These are phyloP conservation scores for Coregonus ussuriensis DNA, from an alignment of 2,797 vertebrate genomes.

Conservation along the genomic window DNA sequence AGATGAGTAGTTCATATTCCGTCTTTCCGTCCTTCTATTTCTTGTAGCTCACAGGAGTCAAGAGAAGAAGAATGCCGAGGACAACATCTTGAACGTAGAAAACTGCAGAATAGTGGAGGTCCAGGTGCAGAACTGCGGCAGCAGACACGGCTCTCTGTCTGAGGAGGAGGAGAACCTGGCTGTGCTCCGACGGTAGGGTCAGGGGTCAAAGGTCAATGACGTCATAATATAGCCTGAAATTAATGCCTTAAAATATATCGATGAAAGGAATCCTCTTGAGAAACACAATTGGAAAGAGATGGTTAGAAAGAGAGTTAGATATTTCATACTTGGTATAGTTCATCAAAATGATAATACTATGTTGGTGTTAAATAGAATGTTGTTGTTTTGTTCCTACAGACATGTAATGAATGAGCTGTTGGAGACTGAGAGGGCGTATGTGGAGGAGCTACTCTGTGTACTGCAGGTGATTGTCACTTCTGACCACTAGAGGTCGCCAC, in stretches of 20 bases:
- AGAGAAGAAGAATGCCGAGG: conserved; percentile 72
- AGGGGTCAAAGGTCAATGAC: conserved; percentile 10
- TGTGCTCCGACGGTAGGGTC: conserved; percentile 86
- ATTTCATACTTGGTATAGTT: not conserved
- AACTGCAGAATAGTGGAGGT: conserved; percentile 81
- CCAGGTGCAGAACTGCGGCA: conserved; percentile 72
- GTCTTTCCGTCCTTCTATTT: not conserved
- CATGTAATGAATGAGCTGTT: conserved; percentile 97
- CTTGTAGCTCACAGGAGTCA: conserved; percentile 71
- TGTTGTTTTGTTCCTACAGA: conserved; percentile 61
- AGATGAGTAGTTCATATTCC: not conserved
- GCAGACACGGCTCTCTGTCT: conserved; percentile 80
- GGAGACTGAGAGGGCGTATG: conserved; percentile 93
- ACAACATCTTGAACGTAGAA: conserved; percentile 60
- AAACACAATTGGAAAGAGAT: too few species aligned
- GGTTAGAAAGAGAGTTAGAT: not conserved
- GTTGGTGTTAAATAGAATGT: not conserved
- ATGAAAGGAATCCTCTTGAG: too few species aligned
- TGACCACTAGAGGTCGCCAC: not conserved
- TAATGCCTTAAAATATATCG: not conserved
- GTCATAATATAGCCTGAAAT: not conserved
- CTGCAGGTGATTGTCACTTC: conserved; percentile 79
- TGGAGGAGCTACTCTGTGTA: conserved; percentile 95
- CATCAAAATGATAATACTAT: not conserved
- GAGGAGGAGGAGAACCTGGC: conserved; percentile 94